Conservation (phyloP, 2,113 vertebrate genomes). For the Nibea albiflora region DNA sequence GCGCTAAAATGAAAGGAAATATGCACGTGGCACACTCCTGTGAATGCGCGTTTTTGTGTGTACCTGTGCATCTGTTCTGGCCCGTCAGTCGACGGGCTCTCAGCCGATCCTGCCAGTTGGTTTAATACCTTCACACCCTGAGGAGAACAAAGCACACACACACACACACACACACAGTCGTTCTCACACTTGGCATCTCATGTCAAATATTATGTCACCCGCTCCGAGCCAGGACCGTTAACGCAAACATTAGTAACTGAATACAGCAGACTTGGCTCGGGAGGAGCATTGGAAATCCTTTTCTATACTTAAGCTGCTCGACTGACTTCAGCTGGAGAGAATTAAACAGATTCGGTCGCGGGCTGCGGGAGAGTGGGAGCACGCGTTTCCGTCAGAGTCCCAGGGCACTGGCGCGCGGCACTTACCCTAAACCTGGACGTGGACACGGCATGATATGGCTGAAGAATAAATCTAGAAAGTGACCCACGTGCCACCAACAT, state of each 20-base stretch:
- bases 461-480: background rate
- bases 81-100: slow-evolving; percentile 85
- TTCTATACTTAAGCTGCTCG: slow-evolving; percentile 33
- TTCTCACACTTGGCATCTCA: slow-evolving; percentile 72
- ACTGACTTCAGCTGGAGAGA: slow-evolving; percentile 44
- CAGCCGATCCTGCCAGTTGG: slow-evolving; percentile 87
- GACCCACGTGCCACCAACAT: background rate
- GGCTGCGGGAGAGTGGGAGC: background rate
- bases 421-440: slow-evolving; percentile 3
- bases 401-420: background rate
- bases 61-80: slow-evolving; percentile 94
- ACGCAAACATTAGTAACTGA: slow-evolving; percentile 65
- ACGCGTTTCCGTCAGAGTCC: background rate
- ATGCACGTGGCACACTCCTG: background rate
- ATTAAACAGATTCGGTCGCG: slow-evolving; percentile 28
- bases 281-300: slow-evolving; percentile 43
- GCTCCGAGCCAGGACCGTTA: slow-evolving; percentile 40
- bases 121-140: slow-evolving; percentile 86
- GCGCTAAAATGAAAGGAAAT: background rate
- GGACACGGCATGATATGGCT: background rate
- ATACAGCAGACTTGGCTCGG: slow-evolving; percentile 47
- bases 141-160: slow-evolving; percentile 75
- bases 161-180: slow-evolving; percentile 44
- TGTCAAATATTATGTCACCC: slow-evolving; percentile 71
- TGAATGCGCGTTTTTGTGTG: slow-evolving; percentile 72